These are phyloP conservation scores for Laothoe populi DNA, from an alignment of 2,888 invertebrate species.

Conservation along the genomic window DNA sequence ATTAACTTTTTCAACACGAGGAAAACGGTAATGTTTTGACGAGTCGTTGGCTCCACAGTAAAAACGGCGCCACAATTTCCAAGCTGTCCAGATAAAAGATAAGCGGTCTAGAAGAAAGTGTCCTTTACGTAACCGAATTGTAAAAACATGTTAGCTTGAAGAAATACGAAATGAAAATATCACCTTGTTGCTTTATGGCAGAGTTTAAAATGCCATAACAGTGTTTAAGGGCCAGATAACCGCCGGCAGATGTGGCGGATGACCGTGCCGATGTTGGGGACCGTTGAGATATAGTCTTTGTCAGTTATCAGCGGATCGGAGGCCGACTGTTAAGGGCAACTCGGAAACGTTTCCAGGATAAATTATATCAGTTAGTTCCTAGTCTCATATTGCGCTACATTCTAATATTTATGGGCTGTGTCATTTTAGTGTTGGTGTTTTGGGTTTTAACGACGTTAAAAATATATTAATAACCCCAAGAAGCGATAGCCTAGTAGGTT, in stretches of 20 bases:
- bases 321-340: constrained; percentile 47
- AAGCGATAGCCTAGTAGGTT: no score
- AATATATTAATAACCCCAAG: no score
- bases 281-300: constrained; percentile 48
- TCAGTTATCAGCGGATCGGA: constrained; percentile 49
- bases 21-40: constrained; percentile 10
- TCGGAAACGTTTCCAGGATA: constrained; percentile 41
- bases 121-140: constrained; percentile 45
- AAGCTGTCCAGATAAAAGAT: constrained; percentile 30
- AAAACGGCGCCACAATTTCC: constrained; percentile 28
- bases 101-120: constrained; percentile 38
- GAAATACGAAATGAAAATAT: constrained; percentile 27
- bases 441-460: no score
- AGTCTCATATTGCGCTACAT: not conserved
- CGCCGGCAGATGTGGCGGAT: constrained; percentile 30
- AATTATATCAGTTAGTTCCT: constrained; percentile 37
- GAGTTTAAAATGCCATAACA: constrained; percentile 28
- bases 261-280: constrained; percentile 40
- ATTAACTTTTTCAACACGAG: constrained; percentile 10
- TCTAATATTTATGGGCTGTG: not conserved
- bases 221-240: not conserved
- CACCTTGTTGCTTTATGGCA: not conserved
- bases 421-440: not conserved
- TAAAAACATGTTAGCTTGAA: constrained; percentile 48
- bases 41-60: constrained; percentile 20